Evolutionary conservation across 2,888 invertebrate species (phyloP).

Genomic region (Drosophila sordidula): DNA sequence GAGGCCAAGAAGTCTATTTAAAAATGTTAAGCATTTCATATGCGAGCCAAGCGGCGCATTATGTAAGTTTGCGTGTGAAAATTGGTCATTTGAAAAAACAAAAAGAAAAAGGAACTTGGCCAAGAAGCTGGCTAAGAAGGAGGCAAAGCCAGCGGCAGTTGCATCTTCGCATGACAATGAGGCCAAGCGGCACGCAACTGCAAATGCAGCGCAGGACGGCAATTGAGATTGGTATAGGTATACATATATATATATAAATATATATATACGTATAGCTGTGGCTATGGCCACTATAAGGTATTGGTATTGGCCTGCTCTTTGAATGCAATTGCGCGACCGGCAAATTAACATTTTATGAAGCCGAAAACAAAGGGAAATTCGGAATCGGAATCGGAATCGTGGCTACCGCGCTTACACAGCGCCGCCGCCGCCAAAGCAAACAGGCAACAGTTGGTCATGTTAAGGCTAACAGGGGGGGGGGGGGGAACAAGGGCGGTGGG

Average conservation of each 20-base stretch:
- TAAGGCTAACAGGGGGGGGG: conserved; percentile 4
- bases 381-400: conserved; percentile 74
- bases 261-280: conserved; percentile 3
- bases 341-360: conserved; percentile 80
- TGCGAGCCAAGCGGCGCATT: conserved; percentile 63
- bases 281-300: conserved; percentile 11
- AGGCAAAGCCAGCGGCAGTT: conserved; percentile 27
- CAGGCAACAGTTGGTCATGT: conserved; percentile 44
- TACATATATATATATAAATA: neutral
- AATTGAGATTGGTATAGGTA: conserved; percentile 23
- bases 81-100: conserved; percentile 75
- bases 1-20: conserved; percentile 74
- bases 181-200: conserved; percentile 56
- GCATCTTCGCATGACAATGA: conserved; percentile 63
- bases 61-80: conserved; percentile 82
- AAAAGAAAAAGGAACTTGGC: conserved; percentile 12
- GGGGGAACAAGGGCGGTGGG: neutral
- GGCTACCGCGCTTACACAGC: conserved; percentile 83
- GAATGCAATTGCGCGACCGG: conserved; percentile 76
- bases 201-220: conserved; percentile 30
- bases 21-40: conserved; percentile 76
- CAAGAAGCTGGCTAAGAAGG: conserved; percentile 4
- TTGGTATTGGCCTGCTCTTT: conserved; percentile 46
- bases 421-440: conserved; percentile 50
- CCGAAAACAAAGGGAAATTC: conserved; percentile 79